A percentile compares a stretch with the other conserved stretches of the same genome.
These are phyloP conservation scores for Nomada goodeniana DNA, from an alignment of 2,888 invertebrate genomes.

Conservation along the genomic window DNA sequence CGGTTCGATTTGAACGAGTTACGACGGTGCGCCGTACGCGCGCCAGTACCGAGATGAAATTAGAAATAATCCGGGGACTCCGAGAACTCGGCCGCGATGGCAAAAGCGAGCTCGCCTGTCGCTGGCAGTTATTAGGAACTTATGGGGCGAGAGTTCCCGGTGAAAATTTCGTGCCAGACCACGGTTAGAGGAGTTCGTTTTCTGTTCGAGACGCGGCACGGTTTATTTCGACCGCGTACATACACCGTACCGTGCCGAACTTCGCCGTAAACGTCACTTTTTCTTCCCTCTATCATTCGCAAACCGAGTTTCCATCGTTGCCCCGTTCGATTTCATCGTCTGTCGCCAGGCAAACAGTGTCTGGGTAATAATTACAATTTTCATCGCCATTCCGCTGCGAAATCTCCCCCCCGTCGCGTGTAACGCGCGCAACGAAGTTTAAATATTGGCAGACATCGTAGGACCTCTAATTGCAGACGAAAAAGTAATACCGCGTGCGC, in stretches of 20 bases:
- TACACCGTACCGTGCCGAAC: not conserved
- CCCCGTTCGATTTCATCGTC: not conserved
- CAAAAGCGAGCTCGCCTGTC: slow-evolving; percentile 57
- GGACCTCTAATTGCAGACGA: slow-evolving; percentile 9
- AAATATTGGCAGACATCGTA: slow-evolving; percentile 5
- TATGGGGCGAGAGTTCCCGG: slow-evolving; percentile 54
- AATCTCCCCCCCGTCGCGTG: not conserved
- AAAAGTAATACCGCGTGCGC: not conserved
- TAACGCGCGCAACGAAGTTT: not conserved
- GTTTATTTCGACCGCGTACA: slow-evolving; percentile 41
- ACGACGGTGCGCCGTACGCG: slow-evolving; percentile 12
- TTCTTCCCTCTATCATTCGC: not conserved
- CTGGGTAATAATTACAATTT: not conserved
- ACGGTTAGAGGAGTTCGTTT: slow-evolving; percentile 16
- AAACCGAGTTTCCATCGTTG: not conserved
- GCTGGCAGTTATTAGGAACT: slow-evolving; percentile 75
- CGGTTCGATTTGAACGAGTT: slow-evolving; percentile 55
- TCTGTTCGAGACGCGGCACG: slow-evolving; percentile 8
- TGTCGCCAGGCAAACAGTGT: too few relatives aligned
- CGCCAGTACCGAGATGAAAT: slow-evolving; percentile 56
- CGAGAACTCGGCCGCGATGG: slow-evolving; percentile 32
- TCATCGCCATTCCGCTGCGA: not conserved
- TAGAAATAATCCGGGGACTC: slow-evolving; percentile 68
- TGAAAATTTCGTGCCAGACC: slow-evolving; percentile 37
- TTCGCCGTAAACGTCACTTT: not conserved